Conservation (phyloP, 2,113 vertebrate genomes). For the Dinomys branickii region DNA sequence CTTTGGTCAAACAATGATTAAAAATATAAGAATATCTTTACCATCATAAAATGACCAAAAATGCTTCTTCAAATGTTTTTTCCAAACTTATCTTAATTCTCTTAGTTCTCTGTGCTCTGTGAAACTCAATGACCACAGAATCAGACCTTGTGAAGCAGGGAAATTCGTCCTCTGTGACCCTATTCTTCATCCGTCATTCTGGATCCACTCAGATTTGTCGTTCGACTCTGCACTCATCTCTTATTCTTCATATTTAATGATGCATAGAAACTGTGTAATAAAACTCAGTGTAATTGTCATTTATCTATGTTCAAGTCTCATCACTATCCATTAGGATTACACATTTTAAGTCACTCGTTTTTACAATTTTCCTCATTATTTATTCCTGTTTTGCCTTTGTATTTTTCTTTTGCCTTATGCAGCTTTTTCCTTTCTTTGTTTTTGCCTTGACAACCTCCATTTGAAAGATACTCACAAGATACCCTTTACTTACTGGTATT, state of each 20-base stretch:
- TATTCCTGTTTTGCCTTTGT: constrained; percentile 40
- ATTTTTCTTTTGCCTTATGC: background rate
- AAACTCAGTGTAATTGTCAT: constrained; percentile 78
- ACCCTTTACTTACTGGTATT: background rate
- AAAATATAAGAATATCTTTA: background rate
- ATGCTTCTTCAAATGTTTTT: background rate
- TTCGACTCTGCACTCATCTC: constrained; percentile 67
- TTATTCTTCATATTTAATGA: constrained; percentile 83
- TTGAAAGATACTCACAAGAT: background rate
- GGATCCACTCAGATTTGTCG: constrained; percentile 48
- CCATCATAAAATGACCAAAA: background rate
- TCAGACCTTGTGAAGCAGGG: constrained; percentile 14
- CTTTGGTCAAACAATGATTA: background rate
- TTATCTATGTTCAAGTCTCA: constrained; percentile 70
- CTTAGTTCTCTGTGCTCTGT: background rate
- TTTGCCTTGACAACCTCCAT: background rate
- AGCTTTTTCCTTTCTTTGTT: background rate
- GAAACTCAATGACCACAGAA: background rate
- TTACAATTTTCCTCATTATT: constrained; percentile 59
- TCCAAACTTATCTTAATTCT: background rate
- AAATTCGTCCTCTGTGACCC: constrained; percentile 57
- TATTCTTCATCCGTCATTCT: constrained; percentile 54
- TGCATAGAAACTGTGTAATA: constrained; percentile 67
- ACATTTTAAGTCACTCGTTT: constrained; percentile 47
- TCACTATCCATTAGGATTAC: constrained; percentile 73